Evolutionary conservation across 2,113 vertebrate genomes (phyloP), one percentile per base, ranked within the genome.

Genomic region (Limanda limanda): DNA sequence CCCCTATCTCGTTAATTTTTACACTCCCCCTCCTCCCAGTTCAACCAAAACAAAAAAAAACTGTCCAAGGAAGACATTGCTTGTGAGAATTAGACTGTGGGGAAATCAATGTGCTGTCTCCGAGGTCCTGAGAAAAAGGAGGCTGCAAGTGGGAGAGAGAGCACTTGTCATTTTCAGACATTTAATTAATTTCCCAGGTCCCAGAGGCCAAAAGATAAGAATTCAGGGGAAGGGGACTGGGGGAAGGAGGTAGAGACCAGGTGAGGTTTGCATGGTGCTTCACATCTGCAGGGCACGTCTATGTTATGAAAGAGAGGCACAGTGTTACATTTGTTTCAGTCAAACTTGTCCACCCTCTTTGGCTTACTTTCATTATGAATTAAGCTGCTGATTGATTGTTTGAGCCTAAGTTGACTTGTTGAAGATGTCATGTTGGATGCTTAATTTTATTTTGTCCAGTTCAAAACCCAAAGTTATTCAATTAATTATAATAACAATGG

Each of bases 161-260:
- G 31, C 14, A 0, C 31, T 66, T 89, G 86, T 92, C 87, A 89
- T 91, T 87, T 90, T 74, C 66, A 74, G 79, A 88, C 61, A 47
- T 91, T 91, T 85, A 85, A 90, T 91, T 90, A 82, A 88, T 90
- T 86, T 88, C 31, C 31, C 57, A 18, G 51, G 56, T 86, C 45
- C 79, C 73, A 1, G 3, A 61, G 60, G 79, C 65, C 25, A 47
- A 71, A 60, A 65, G 75, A 59, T 72, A 37, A 2, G 5, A 65
- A 78, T 65, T 73, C 45, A 61, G 45, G 66, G 79, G 47, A 62
- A 71, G 62, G 68, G 47, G 40, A 61, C 52, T 3, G 45, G 56
- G 35, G 18, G 27, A 40, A 5, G 37, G 45, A 65, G 15, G 47
- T 17, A 51, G 47, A 51, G 47, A 83, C 12, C 59, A 76, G 56